These are phyloP conservation scores for Lepilemur ruficaudatus DNA, from an alignment of 2,797 vertebrate genomes.

Conservation along the genomic window DNA sequence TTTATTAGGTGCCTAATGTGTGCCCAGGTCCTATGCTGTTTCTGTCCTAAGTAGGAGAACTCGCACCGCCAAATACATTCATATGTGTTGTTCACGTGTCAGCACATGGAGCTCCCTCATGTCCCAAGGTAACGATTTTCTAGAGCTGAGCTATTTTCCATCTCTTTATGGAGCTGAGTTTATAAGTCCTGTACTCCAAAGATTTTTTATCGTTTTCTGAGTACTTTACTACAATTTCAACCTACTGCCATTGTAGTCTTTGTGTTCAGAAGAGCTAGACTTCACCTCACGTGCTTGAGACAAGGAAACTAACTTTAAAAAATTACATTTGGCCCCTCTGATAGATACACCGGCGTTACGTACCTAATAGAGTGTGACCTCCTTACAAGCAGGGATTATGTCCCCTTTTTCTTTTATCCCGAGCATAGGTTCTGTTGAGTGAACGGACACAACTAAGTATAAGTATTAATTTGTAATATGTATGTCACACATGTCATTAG, in stretches of 20 bases:
- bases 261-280: background rate
- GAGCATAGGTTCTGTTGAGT: background rate
- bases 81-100: background rate
- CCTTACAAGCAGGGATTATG: background rate
- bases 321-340: background rate
- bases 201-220: background rate
- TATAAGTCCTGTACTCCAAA: background rate
- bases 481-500: background rate
- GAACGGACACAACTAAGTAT: background rate
- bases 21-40: background rate
- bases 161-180: background rate
- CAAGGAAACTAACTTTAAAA: background rate
- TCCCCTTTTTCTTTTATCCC: background rate
- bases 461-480: background rate
- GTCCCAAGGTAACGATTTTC: background rate
- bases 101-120: background rate
- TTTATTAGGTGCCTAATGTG: background rate
- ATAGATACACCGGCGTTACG: background rate
- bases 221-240: background rate
- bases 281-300: background rate
- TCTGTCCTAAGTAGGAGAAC: background rate
- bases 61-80: background rate
- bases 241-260: background rate
- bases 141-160: background rate
- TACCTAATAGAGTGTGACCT: background rate